Evolutionary conservation across 2,797 vertebrate genomes (phyloP), one percentile per base, ranked within the genome.

Genomic region (Hephaestus fuliginosus): DNA sequence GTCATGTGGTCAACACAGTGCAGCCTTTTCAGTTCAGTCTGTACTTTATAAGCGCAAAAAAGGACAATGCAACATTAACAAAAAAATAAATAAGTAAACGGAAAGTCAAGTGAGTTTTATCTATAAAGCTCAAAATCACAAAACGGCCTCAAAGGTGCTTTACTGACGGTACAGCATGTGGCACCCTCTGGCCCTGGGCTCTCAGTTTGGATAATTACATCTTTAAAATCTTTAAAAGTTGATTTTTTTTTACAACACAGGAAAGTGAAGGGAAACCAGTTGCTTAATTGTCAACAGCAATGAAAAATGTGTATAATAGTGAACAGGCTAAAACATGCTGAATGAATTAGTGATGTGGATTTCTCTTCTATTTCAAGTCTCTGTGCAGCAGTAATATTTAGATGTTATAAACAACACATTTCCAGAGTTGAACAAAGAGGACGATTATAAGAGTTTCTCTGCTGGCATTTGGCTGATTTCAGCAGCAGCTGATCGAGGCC

Each of bases 401-500:
- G 9, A 41, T 17, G 64, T 39, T 6, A 49, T n/a, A 36, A 61
- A 43, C 61, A n/a, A 10, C 43, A 44, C 33, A 48, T 68, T 73
- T 74, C 3, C 33, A 58, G 48, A 33, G 14, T 5, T 18, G 13
- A 62, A 3, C 48, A 20, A 28, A 57, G 4, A 78, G 66, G 33
- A 43, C 18, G 62, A 58, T 74, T 57, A 84, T 44, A 49, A 62
- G 33, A 17, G 20, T 80, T 81, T 41, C 53, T 73, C 63, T 70
- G 69, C 49, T 70, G 74, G 74, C 44, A 49, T 80, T 61, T 2
- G 36, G 72, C 78, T 72, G 74, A 84, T 28, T 44, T 48, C 73
- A 70, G 81, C 72, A 82, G 74, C 83, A 80, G 88, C 82, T 85
- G 86, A 73, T 68, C 72, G 63, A 57, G 62, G 43, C 41, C 39